A percentile compares a stretch with the other conserved stretches of the same genome.
Evolutionary conservation across 2,888 invertebrate genomes (phyloP).

Genomic region (Cerastis leucographa): DNA sequence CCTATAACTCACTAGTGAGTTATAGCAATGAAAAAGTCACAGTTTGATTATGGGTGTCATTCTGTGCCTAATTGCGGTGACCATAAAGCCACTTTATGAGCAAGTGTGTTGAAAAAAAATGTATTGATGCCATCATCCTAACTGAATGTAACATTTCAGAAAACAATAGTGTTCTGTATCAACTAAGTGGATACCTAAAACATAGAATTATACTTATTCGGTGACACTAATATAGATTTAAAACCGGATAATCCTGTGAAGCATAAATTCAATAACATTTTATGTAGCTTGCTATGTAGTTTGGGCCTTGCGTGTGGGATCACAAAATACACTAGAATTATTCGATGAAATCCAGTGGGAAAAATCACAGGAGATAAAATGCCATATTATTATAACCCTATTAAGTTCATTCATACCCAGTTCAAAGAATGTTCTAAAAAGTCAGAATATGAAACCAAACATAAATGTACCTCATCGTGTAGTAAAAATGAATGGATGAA

Average conservation of each 20-base stretch:
- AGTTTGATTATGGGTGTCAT: no score
- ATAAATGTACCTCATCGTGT: no score
- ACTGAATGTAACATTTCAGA: neutral
- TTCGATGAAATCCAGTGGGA: no score
- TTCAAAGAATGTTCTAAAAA: neutral
- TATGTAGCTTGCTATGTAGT: neutral
- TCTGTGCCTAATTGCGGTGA: no score
- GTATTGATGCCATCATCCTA: neutral
- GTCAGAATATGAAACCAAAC: no score
- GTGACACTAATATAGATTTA: constrained; percentile 1
- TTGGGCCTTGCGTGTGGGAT: neutral
- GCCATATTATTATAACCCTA: no score
- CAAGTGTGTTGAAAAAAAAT: no score
- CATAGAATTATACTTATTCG: neutral
- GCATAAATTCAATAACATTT: neutral
- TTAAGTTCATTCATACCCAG: neutral
- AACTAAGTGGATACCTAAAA: neutral
- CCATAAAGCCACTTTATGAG: no score
- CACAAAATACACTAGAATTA: neutral
- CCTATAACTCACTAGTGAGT: no score
- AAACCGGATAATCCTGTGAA: neutral
- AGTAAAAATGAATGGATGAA: no score
- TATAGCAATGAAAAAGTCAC: no score
- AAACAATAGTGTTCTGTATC: neutral
- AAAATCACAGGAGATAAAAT: no score